A percentile compares a stretch with the other conserved stretches of the same genome.
Conservation (phyloP, 92 coral and sea anemone genomes). For the Chrysogorgia sp. region DNA sequence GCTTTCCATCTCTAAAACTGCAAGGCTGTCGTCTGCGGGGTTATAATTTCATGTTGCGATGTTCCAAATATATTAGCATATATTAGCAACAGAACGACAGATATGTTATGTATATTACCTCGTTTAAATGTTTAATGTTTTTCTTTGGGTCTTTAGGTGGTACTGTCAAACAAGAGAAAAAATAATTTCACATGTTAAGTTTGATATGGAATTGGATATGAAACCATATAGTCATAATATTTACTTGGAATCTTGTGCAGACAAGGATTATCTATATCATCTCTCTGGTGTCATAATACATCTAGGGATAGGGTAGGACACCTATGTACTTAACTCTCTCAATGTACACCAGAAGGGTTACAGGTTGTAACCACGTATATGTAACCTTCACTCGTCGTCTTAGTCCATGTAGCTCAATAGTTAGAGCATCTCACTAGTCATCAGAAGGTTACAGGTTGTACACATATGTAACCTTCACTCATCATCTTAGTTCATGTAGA, state of each 20-base stretch:
- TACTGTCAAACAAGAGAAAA: slow-evolving; percentile 37
- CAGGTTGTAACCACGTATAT: too few species aligned
- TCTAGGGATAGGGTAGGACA: slow-evolving; percentile 39
- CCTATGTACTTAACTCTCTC: neutral
- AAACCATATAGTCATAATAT: slow-evolving; percentile 33
- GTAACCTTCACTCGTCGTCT: neutral
- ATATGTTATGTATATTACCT: neutral
- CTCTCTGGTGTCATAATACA: slow-evolving; percentile 42
- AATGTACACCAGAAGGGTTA: too few species aligned
- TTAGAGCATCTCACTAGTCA: too few species aligned
- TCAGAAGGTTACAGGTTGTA: too few species aligned
- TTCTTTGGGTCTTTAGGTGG: slow-evolving; percentile 8
- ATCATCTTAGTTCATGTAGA: too few species aligned
- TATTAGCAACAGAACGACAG: too few species aligned
- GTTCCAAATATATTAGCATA: too few species aligned
- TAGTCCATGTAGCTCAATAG: slow-evolving; percentile 21
- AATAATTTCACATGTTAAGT: slow-evolving; percentile 38
- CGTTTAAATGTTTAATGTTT: neutral
- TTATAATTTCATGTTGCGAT: too few species aligned
- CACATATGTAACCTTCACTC: too few species aligned
- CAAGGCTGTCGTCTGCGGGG: too few species aligned
- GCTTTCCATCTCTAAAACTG: too few species aligned
- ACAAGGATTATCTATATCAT: slow-evolving; percentile 27
- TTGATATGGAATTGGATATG: slow-evolving; percentile 37
- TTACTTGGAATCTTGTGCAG: slow-evolving; percentile 26